Evolutionary conservation across 1,140 invertebrate species (phyloP), one percentile per base, ranked within the genome.

Genomic region (Mya arenaria): DNA sequence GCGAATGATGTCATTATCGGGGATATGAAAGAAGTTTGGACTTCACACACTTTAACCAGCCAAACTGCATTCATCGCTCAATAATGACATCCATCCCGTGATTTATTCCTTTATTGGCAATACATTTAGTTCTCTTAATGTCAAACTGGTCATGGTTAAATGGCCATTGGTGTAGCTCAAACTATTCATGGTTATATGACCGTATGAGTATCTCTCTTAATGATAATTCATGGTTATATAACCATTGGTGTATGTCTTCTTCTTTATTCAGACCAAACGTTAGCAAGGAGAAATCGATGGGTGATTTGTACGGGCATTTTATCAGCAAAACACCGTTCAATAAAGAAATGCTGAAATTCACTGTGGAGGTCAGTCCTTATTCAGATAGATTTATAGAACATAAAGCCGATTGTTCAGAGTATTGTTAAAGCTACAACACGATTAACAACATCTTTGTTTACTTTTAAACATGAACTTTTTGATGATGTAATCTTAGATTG

Each of bases 281-380:
- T 13, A 17, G n/a, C 4, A 32, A 36, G 37, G 37, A 65, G 41
- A 39, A 62, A 32, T 23, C 32, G 34, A 30, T 71, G 4, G 58
- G 72, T 15, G 60, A 81, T 13, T 65, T 66, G 10, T 87, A 66
- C 62, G 83, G 77, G 3, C 73, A 83, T 32, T 89, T 65, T 60
- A 74, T 89, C 48, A 84, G 82, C 30, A 89, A 89, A 48, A 86
- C 85, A 13, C 84, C 88, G 0, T 65, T 89, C 65, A 84, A 82
- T 44, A 65, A 69, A 19, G 28, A 85, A 8, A 28, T 85, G 66
- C 68, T 77, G 0, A 84, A 86, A 41, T 89, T 89, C 83, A 84
- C 86, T 44, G 66, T 87, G 5, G 69, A 84, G 65, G 63, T 87
- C 25, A 52, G 25, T 52, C 17, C 48, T n/a, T 52, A 8, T 52